Conservation (phyloP, 2,888 invertebrate genomes). For the Lymantria dispar region DNA sequence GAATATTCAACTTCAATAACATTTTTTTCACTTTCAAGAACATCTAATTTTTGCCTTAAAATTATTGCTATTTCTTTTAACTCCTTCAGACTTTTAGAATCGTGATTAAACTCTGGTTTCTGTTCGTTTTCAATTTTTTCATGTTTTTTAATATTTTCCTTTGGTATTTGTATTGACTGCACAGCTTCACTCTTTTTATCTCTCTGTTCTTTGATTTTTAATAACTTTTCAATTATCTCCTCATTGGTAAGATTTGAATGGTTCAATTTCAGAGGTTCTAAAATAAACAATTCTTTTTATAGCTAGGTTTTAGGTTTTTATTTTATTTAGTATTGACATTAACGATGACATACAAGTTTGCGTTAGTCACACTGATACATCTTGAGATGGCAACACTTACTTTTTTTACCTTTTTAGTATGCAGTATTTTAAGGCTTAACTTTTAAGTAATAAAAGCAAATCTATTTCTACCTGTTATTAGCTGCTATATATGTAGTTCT, state of each 20-base stretch:
- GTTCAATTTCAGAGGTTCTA: neutral
- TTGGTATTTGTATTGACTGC: neutral
- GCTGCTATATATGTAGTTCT: too few species aligned
- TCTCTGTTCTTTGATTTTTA: constrained; percentile 37
- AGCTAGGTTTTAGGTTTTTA: too few species aligned
- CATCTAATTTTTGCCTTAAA: constrained; percentile 64
- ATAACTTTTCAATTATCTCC: constrained; percentile 43
- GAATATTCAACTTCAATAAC: constrained; percentile 68
- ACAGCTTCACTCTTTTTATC: constrained; percentile 24
- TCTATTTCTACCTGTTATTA: too few species aligned
- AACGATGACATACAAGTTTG: too few species aligned
- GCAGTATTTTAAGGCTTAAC: too few species aligned
- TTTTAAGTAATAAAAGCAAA: too few species aligned
- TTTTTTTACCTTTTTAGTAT: too few species aligned
- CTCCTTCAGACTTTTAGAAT: constrained; percentile 59
- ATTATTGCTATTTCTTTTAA: constrained; percentile 67
- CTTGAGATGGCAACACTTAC: too few species aligned
- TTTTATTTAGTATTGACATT: too few species aligned
- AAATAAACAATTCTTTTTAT: too few species aligned
- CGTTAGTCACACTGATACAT: too few species aligned
- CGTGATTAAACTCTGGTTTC: constrained; percentile 27
- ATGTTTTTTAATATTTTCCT: constrained; percentile 8
- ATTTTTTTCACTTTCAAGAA: constrained; percentile 67
- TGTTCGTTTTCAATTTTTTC: constrained; percentile 4
- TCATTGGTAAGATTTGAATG: constrained; percentile 30